These are phyloP conservation scores for Corydoras maculifer DNA, from an alignment of 2,113 vertebrate species.

Conservation along the genomic window DNA sequence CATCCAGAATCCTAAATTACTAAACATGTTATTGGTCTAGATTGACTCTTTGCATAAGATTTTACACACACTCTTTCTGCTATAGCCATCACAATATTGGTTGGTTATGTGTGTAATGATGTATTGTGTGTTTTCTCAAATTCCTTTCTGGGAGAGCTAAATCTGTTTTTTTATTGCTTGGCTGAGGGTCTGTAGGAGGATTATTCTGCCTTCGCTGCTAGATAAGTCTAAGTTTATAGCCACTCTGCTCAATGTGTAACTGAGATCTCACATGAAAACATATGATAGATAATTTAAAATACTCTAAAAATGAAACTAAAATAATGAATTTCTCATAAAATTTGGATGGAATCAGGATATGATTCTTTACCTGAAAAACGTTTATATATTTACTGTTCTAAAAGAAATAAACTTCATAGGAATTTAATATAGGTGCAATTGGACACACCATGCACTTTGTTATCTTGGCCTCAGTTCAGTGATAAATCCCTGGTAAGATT, in stretches of 20 bases:
- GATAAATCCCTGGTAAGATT: conserved; percentile 2
- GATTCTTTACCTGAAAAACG: background rate
- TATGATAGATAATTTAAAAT: conserved; percentile 11
- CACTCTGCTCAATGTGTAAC: conserved; percentile 9
- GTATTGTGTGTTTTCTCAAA: background rate
- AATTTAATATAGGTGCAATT: background rate
- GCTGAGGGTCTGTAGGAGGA: background rate
- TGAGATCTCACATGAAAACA: conserved; percentile 12
- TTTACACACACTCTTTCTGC: no score
- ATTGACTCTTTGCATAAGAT: no score
- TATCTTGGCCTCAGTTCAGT: background rate
- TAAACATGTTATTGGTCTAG: no score
- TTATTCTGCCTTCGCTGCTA: conserved; percentile 9
- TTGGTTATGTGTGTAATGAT: background rate
- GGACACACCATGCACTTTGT: background rate
- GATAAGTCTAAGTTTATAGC: conserved; percentile 7
- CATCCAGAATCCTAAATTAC: no score
- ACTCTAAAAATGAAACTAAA: background rate
- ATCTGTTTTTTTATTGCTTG: background rate
- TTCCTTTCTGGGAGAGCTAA: background rate
- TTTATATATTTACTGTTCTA: background rate
- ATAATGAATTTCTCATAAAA: background rate
- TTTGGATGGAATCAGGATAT: background rate
- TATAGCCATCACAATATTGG: background rate
- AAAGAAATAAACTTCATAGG: background rate